These are phyloP conservation scores for Greenwoodochromis staneri DNA, from an alignment of 2,113 vertebrate species.

Conservation along the genomic window DNA sequence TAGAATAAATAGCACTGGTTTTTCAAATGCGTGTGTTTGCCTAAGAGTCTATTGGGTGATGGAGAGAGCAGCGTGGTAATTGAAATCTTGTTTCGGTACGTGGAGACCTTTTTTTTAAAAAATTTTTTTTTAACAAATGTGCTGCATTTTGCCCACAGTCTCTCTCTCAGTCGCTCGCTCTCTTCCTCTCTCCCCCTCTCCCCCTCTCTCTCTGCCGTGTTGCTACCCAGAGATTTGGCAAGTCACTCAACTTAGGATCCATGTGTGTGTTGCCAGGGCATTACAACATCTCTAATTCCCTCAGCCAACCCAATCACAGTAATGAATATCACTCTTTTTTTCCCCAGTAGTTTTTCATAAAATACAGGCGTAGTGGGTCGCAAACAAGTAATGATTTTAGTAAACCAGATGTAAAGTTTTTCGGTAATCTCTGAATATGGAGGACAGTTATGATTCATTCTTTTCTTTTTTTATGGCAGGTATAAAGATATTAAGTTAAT, in stretches of 20 bases:
- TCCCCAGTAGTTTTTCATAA: background rate
- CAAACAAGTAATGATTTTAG: background rate
- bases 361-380: background rate
- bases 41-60: background rate
- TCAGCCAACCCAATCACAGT: constrained; percentile 23
- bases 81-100: constrained; percentile 24
- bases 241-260: constrained; percentile 18
- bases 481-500: background rate
- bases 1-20: background rate
- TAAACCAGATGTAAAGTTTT: background rate
- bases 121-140: background rate
- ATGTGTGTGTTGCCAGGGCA: constrained; percentile 26
- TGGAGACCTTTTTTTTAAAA: background rate
- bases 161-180: background rate
- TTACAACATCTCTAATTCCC: constrained; percentile 48
- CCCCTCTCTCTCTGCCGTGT: background rate
- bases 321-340: background rate
- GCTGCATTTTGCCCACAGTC: constrained; percentile 13
- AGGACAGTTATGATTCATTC: background rate
- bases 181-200: background rate
- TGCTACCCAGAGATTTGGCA: constrained; percentile 53
- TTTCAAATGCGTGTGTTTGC: background rate
- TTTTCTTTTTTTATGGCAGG: background rate
- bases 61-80: background rate
- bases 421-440: background rate